phyloP scores from a whole-genome alignment of 2,113 vertebrate genomes.

The Condylura cristata region DNA sequence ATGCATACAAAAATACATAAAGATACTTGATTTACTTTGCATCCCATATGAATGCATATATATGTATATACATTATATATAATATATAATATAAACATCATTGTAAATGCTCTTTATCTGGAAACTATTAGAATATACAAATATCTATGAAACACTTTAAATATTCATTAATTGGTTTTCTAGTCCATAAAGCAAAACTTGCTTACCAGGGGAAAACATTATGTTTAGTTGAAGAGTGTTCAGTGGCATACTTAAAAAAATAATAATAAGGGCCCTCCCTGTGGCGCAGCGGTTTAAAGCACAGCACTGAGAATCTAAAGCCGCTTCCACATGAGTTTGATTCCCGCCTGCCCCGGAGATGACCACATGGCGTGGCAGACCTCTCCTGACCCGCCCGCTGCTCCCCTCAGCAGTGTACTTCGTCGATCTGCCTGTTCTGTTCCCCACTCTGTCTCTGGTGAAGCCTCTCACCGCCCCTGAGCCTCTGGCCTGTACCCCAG shows the following conservation, averaged over 20 bases:
- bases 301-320: no score
- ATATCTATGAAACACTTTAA: not conserved
- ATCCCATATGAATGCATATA: not conserved
- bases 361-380: no score
- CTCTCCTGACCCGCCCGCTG: no score
- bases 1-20: not conserved
- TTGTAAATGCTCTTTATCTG: not conserved
- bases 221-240: not conserved
- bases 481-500: no score
- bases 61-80: not conserved
- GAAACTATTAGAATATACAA: not conserved
- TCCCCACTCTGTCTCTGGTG: no score
- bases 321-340: no score
- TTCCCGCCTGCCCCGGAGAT: no score
- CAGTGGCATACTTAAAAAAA: not conserved
- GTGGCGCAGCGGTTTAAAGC: no score
- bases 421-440: no score
- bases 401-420: no score
- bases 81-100: not conserved
- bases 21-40: not conserved
- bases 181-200: not conserved
- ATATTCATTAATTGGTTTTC: not conserved
- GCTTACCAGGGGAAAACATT: not conserved
- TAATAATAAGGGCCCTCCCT: no score
- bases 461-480: no score